Conservation (phyloP, 2,113 vertebrate genomes). For the Lampris megalopsis region DNA sequence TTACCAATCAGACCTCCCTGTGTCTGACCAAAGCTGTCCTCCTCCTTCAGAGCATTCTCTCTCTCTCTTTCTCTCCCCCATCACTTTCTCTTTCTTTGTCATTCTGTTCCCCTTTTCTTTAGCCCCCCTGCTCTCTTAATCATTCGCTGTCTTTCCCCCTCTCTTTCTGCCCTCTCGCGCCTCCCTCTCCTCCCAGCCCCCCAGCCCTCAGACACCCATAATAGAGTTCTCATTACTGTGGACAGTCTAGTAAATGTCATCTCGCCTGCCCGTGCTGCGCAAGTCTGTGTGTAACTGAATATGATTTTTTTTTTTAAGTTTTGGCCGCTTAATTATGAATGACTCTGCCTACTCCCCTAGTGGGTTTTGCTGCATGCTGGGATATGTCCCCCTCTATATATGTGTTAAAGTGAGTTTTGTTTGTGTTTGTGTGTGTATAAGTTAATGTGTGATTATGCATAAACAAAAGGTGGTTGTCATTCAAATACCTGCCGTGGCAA, state of each 20-base stretch:
- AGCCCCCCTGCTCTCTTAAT: neutral
- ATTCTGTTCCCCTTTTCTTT: neutral
- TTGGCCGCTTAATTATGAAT: constrained; percentile 77
- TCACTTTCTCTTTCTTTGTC: neutral
- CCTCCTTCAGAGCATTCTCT: neutral
- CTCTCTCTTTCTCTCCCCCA: neutral
- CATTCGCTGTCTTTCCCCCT: neutral
- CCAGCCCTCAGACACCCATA: constrained; percentile 35
- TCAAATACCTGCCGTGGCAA: neutral
- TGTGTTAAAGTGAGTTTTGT: neutral
- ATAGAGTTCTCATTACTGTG: constrained; percentile 65
- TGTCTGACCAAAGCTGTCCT: too few species aligned
- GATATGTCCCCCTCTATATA: constrained; percentile 31
- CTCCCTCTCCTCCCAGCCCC: neutral
- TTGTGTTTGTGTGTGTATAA: neutral
- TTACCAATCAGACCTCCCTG: neutral
- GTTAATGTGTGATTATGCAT: neutral
- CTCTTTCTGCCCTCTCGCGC: neutral
- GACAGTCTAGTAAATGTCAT: constrained; percentile 74
- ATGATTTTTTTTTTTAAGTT: constrained; percentile 75
- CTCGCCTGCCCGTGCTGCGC: constrained; percentile 29
- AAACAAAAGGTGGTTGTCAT: neutral
- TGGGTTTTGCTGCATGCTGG: constrained; percentile 60
- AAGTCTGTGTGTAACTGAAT: constrained; percentile 60
- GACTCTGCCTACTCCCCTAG: constrained; percentile 54